Conservation (phyloP, 1,140 invertebrate species). For the Drosophila bipectinata region DNA sequence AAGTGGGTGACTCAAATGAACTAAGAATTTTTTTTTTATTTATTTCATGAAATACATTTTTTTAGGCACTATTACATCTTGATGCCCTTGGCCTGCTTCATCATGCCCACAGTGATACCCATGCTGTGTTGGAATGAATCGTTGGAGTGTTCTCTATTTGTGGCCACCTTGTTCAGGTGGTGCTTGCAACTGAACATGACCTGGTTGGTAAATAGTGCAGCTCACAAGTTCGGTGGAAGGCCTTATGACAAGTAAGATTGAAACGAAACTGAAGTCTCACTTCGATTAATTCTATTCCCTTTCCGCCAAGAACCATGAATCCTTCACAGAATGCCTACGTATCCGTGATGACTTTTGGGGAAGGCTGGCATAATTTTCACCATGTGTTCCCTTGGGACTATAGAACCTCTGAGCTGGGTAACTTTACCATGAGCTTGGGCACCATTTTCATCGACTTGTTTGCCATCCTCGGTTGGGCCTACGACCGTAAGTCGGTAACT, state of each 20-base stretch:
- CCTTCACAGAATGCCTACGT: constrained; percentile 88
- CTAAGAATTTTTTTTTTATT: background rate
- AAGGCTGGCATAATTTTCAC: constrained; percentile 98
- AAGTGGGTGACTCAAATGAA: constrained; percentile 86
- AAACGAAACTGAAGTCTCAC: constrained; percentile 29
- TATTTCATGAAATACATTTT: background rate
- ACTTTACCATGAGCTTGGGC: constrained; percentile 86
- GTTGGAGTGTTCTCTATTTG: constrained; percentile 91
- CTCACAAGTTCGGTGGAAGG: constrained; percentile 95
- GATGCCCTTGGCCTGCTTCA: constrained; percentile 93
- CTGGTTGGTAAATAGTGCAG: constrained; percentile 98
- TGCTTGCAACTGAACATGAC: constrained; percentile 94
- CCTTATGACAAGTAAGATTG: constrained; percentile 93
- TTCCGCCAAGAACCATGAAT: constrained; percentile 85
- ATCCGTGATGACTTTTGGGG: constrained; percentile 90
- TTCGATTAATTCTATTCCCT: constrained; percentile 42
- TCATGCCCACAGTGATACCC: constrained; percentile 93
- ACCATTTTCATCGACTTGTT: constrained; percentile 94
- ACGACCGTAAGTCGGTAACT: constrained; percentile 93
- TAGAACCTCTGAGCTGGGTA: constrained; percentile 93
- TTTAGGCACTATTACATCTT: constrained; percentile 91
- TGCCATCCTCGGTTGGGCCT: constrained; percentile 93
- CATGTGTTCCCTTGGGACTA: constrained; percentile 98
- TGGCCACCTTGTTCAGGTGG: constrained; percentile 94
- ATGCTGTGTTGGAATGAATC: constrained; percentile 94